Evolutionary conservation across 1,140 invertebrate species (phyloP).

Genomic region (Hormaphis cornu): DNA sequence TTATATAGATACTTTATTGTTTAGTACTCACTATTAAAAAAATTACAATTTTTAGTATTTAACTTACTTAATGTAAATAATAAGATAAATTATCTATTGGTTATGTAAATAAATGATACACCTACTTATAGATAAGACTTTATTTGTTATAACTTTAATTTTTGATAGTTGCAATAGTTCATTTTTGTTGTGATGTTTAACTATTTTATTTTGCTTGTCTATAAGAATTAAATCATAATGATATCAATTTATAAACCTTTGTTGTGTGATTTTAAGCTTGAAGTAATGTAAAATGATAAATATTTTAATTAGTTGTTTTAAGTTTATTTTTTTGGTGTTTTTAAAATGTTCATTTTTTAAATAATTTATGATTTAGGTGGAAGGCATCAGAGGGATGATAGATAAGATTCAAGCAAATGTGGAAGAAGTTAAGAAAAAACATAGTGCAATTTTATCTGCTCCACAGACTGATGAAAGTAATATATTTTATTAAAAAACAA

Average conservation of each 20-base stretch:
- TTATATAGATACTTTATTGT: neutral
- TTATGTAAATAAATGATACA: slow-evolving; percentile 6
- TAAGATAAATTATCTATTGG: neutral
- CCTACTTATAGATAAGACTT: slow-evolving; percentile 11
- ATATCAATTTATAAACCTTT: slow-evolving; percentile 8
- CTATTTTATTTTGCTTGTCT: neutral
- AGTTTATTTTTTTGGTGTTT: neutral
- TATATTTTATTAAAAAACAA: neutral
- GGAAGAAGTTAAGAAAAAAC: slow-evolving; percentile 99
- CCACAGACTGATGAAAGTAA: slow-evolving; percentile 98
- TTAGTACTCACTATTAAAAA: neutral
- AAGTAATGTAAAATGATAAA: neutral
- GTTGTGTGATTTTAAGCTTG: slow-evolving; percentile 12
- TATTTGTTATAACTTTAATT: neutral
- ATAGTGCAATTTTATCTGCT: slow-evolving; percentile 94
- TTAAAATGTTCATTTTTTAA: neutral
- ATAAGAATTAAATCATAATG: neutral
- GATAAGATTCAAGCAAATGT: slow-evolving; percentile 98
- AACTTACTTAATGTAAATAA: neutral
- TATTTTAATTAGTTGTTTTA: neutral
- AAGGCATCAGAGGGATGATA: slow-evolving; percentile 98
- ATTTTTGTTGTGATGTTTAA: neutral
- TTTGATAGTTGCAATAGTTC: slow-evolving; percentile 4
- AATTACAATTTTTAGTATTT: neutral
- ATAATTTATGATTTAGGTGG: slow-evolving; percentile 59